These are phyloP conservation scores for Alethe diademata DNA, from an alignment of 2,113 vertebrate genomes.

Conservation along the genomic window DNA sequence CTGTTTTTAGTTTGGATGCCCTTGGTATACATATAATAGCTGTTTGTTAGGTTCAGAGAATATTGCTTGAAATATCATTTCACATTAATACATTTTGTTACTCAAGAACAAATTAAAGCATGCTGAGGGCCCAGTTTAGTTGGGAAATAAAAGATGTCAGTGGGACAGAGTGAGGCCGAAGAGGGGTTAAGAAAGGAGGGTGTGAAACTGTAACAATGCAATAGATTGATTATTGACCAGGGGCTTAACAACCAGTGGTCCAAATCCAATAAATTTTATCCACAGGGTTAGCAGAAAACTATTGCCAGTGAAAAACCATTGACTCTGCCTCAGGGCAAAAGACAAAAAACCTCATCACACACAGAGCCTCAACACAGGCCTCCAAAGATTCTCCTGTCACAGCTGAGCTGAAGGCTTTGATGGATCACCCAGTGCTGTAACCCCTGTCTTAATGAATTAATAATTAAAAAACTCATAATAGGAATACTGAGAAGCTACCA, in stretches of 20 bases:
- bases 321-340: constrained; percentile 1
- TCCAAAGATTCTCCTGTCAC: not conserved
- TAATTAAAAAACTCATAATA: constrained; percentile 11
- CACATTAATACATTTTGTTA: not conserved
- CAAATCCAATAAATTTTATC: constrained; percentile 42
- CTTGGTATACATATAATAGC: not conserved
- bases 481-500: not conserved
- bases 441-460: constrained; percentile 19
- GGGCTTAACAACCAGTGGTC: constrained; percentile 7
- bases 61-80: not conserved
- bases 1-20: not conserved
- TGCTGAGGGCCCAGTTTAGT: not conserved
- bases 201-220: not conserved
- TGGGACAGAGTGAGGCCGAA: not conserved
- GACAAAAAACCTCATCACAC: not conserved
- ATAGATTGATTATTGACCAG: constrained; percentile 27
- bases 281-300: not conserved
- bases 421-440: not conserved
- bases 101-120: not conserved
- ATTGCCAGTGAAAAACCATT: constrained; percentile 12
- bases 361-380: not conserved
- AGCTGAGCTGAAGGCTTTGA: not conserved
- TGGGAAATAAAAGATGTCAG: not conserved
- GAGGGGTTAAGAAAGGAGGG: not conserved
- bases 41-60: not conserved